Evolutionary conservation across 2,113 vertebrate genomes (phyloP), one percentile per base, ranked within the genome.

Genomic region (Stomatorhinus ivindoensis): DNA sequence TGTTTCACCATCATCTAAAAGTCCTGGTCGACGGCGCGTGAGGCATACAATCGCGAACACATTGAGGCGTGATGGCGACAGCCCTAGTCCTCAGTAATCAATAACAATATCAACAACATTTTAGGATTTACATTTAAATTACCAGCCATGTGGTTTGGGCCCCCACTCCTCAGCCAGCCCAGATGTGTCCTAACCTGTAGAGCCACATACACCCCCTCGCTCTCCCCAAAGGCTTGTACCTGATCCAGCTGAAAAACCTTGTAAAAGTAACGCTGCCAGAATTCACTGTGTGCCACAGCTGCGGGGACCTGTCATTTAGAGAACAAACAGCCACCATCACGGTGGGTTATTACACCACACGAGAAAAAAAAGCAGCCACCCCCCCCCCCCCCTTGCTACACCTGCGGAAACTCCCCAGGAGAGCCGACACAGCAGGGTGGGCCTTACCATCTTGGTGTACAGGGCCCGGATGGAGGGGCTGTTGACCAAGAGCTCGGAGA

Each of bases 261-360:
- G 92, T 99, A 99, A 95, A 99, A 99, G 94, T 99, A 99, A 15
- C 98, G 96, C 92, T 98, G 97, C 98, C 98, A 99, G 92, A 99
- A 99, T 55, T 99, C 98, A 0, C 96, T 94, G 91, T 99, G 98
- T 88, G 98, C 95, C 89, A 99, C 98, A 6, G 98, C 98, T 88
- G 94, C 98, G 0, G 98, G 98, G 1, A 99, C 98, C 98, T 99
- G 93, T 7, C 15, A 80, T 80, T 73, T 53, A 84, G 61, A 85
- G 42, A 88, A 53, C 24, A 87, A 87, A 48, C 7, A 0, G 31
- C 31, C 73, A 42, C 1, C 4, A 13, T 17, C 6, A 58, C 42
- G 44, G 44, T 47, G 8, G 42, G 44, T 84, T 48, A 51, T 53
- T 1, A 86, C 76, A 84, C 44, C 8, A 46, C 9, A 47, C 21